Percentiles rank a stretch among this genome's conserved stretches.
phyloP scores from a whole-genome alignment of 2,888 invertebrate species.

The Muscina levida region DNA sequence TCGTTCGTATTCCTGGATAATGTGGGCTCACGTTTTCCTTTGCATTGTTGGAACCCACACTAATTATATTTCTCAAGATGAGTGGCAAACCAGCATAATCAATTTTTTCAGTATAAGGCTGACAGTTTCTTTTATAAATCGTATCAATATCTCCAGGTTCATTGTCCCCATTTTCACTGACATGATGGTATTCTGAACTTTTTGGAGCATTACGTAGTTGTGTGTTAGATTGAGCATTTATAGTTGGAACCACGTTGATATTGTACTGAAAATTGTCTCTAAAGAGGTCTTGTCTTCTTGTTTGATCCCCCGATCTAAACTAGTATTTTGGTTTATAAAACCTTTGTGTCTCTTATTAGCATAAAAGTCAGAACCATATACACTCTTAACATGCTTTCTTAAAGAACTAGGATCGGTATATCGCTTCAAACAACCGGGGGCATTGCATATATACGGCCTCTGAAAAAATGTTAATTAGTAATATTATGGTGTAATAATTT shows the following conservation, averaged over 20 bases:
- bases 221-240: too few relatives aligned
- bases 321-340: slow-evolving; percentile 72
- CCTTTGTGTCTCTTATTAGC: slow-evolving; percentile 99
- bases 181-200: slow-evolving; percentile 72
- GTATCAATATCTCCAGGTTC: background rate
- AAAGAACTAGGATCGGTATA: slow-evolving; percentile 99
- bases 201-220: slow-evolving; percentile 82
- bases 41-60: slow-evolving; percentile 78
- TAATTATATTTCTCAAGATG: slow-evolving; percentile 91
- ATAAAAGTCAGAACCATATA: slow-evolving; percentile 99
- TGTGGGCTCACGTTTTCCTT: too few relatives aligned
- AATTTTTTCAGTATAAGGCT: slow-evolving; percentile 81
- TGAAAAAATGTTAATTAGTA: slow-evolving; percentile 80
- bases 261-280: slow-evolving; percentile 87
- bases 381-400: slow-evolving; percentile 98
- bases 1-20: too few relatives aligned
- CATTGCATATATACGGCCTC: slow-evolving; percentile 99
- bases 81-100: slow-evolving; percentile 87
- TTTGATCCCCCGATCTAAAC: slow-evolving; percentile 64
- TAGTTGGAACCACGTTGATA: slow-evolving; percentile 87
- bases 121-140: slow-evolving; percentile 76
- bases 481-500: too few relatives aligned
- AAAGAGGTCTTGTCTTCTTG: slow-evolving; percentile 81
- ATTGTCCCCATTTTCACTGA: background rate
- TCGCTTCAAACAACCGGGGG: slow-evolving; percentile 97